Percentiles rank a stretch among this genome's conserved stretches.
Conservation (phyloP, 2,888 invertebrate species). For the Hirtodrosophila cameraria region DNA sequence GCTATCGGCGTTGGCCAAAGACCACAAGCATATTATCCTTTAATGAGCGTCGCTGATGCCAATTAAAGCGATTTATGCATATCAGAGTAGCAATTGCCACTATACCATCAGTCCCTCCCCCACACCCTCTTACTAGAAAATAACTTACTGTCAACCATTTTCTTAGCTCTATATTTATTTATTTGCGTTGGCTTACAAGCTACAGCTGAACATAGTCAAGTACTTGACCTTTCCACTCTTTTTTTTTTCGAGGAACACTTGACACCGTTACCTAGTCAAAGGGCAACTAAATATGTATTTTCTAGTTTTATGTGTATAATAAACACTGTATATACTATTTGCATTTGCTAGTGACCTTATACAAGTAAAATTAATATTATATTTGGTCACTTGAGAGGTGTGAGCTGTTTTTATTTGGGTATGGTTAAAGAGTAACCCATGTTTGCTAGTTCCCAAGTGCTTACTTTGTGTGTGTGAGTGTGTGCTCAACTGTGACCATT, state of each 20-base stretch:
- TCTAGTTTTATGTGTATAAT: conserved; percentile 52
- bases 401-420: conserved; percentile 34
- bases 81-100: conserved; percentile 16
- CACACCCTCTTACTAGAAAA: too few species aligned
- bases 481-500: conserved; percentile 26
- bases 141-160: conserved; percentile 3
- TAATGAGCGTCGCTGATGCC: conserved; percentile 53
- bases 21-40: conserved; percentile 62
- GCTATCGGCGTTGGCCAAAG: conserved; percentile 30
- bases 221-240: conserved; percentile 57
- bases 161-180: conserved; percentile 22
- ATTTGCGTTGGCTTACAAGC: conserved; percentile 7
- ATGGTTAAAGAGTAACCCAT: conserved; percentile 10
- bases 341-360: conserved; percentile 57
- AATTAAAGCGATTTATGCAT: conserved; percentile 61
- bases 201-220: conserved; percentile 3
- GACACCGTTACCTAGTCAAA: conserved; percentile 42
- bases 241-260: conserved; percentile 57
- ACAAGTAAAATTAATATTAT: conserved; percentile 51
- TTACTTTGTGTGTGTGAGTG: conserved; percentile 3
- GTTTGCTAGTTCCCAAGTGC: conserved; percentile 29
- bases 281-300: conserved; percentile 34
- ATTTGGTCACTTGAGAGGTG: conserved; percentile 32
- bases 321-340: too few species aligned
- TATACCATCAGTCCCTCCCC: not conserved